Conservation (phyloP, 1,140 invertebrate genomes). For the Pogonomyrmex californicus region DNA sequence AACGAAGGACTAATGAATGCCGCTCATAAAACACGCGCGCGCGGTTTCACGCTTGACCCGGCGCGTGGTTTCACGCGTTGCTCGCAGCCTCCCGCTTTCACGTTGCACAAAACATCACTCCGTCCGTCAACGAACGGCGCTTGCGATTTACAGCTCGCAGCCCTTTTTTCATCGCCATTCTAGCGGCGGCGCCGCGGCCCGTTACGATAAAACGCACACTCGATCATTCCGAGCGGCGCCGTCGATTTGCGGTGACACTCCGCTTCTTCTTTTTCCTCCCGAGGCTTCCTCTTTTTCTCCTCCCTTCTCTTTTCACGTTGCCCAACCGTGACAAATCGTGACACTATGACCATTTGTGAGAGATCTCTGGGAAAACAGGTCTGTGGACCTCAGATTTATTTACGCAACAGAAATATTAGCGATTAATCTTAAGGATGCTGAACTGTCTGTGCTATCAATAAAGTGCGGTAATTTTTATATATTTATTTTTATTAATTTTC, state of each 20-base stretch:
- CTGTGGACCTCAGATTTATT: conserved; percentile 11
- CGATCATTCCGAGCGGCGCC: background rate
- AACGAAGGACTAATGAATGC: conserved; percentile 10
- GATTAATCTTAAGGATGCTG: background rate
- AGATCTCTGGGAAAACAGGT: background rate
- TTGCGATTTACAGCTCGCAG: conserved; percentile 35
- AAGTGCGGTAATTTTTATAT: too few relatives aligned
- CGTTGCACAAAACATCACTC: conserved; percentile 56
- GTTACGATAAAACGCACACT: conserved; percentile 41
- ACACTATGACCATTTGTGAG: background rate
- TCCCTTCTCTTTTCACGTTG: background rate
- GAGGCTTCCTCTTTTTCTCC: background rate
- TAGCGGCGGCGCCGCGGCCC: background rate
- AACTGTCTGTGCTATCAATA: too few relatives aligned
- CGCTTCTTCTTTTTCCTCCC: background rate
- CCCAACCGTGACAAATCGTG: background rate
- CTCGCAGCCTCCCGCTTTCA: conserved; percentile 56
- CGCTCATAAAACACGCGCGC: background rate
- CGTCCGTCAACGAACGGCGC: conserved; percentile 4
- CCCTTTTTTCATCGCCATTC: background rate
- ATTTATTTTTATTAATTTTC: too few relatives aligned
- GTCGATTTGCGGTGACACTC: conserved; percentile 27
- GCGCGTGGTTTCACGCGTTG: conserved; percentile 8
- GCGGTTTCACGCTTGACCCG: conserved; percentile 39
- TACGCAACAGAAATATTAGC: background rate